Evolutionary conservation across 2,888 invertebrate genomes (phyloP).

Genomic region (Cremastinae sp.): DNA sequence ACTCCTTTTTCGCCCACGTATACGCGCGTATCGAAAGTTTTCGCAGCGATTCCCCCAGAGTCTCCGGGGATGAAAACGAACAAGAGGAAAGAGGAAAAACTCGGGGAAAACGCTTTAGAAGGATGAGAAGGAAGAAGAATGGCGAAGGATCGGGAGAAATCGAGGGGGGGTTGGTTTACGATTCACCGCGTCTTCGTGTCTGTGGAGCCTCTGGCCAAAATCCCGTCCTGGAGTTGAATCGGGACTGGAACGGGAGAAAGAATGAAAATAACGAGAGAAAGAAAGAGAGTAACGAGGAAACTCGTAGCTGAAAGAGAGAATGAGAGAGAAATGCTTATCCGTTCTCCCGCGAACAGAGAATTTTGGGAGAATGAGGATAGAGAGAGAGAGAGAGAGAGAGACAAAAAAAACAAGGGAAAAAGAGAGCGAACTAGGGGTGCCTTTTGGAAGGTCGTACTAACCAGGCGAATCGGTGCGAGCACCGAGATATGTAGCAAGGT

Average conservation of each 20-base stretch:
- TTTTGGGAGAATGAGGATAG: background rate
- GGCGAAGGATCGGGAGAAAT: slow-evolving; percentile 54
- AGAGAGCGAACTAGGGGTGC: slow-evolving; percentile 21
- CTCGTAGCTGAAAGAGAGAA: slow-evolving; percentile 22
- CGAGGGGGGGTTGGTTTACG: slow-evolving; percentile 50
- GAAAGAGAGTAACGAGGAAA: slow-evolving; percentile 36
- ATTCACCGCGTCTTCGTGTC: slow-evolving; percentile 49
- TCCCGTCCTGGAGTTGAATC: background rate
- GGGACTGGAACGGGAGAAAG: slow-evolving; percentile 6
- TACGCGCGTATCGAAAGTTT: slow-evolving; percentile 30
- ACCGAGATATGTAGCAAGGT: slow-evolving; percentile 60
- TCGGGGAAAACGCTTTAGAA: slow-evolving; percentile 44
- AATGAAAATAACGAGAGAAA: slow-evolving; percentile 44
- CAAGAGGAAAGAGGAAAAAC: slow-evolving; percentile 14
- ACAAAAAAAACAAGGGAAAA: slow-evolving; percentile 28
- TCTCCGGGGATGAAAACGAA: too few species aligned
- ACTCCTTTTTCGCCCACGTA: slow-evolving; percentile 29
- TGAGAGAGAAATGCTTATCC: slow-evolving; percentile 56
- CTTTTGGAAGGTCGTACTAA: slow-evolving; percentile 75
- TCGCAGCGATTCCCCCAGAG: background rate
- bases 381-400: slow-evolving; percentile 3
- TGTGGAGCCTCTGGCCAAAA: slow-evolving; percentile 20
- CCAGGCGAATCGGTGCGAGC: slow-evolving; percentile 60
- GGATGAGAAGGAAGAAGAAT: slow-evolving; percentile 59
- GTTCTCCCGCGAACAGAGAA: slow-evolving; percentile 11